Evolutionary conservation across 2,113 vertebrate species (phyloP).

Genomic region (Paraplagusia blochii): DNA sequence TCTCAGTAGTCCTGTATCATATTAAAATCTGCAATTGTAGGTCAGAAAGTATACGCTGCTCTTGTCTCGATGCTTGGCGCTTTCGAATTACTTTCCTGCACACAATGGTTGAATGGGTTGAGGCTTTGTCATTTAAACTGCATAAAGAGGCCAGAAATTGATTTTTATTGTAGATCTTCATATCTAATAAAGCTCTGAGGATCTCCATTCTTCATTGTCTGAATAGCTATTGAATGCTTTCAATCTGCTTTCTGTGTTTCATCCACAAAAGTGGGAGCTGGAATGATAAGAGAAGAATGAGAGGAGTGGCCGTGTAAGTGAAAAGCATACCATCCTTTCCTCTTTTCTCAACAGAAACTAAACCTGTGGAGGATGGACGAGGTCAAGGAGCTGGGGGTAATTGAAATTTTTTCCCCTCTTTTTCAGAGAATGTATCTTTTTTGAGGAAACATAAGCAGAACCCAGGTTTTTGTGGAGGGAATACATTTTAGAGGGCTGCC

Average conservation of each 20-base stretch:
- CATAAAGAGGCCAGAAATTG: slow-evolving; percentile 99
- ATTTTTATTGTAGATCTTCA: slow-evolving; percentile 99
- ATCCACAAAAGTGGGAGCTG: slow-evolving; percentile 96
- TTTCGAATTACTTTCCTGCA: slow-evolving; percentile 97
- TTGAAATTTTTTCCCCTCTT: slow-evolving; percentile 75
- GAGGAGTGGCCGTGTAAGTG: slow-evolving; percentile 82
- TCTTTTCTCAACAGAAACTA: slow-evolving; percentile 68
- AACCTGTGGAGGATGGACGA: slow-evolving; percentile 61
- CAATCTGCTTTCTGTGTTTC: slow-evolving; percentile 99
- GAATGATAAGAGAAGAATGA: slow-evolving; percentile 86
- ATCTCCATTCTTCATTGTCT: slow-evolving; percentile 98
- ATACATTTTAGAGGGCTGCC: slow-evolving; percentile 28
- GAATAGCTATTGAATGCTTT: slow-evolving; percentile 99
- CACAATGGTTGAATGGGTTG: slow-evolving; percentile 98
- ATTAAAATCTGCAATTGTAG: slow-evolving; percentile 96
- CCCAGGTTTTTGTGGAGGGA: slow-evolving; percentile 47
- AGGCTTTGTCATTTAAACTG: slow-evolving; percentile 99
- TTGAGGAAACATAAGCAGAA: slow-evolving; percentile 63
- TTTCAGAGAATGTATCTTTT: slow-evolving; percentile 66
- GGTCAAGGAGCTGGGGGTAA: slow-evolving; percentile 75
- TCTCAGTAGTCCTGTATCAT: slow-evolving; percentile 98
- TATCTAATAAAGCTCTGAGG: slow-evolving; percentile 99
- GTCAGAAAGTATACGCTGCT: slow-evolving; percentile 90
- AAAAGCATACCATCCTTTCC: slow-evolving; percentile 78
- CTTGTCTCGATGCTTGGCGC: slow-evolving; percentile 87